Evolutionary conservation across 2,797 vertebrate species (phyloP), one percentile per base, ranked within the genome.

Genomic region (Hippocampus kuda): DNA sequence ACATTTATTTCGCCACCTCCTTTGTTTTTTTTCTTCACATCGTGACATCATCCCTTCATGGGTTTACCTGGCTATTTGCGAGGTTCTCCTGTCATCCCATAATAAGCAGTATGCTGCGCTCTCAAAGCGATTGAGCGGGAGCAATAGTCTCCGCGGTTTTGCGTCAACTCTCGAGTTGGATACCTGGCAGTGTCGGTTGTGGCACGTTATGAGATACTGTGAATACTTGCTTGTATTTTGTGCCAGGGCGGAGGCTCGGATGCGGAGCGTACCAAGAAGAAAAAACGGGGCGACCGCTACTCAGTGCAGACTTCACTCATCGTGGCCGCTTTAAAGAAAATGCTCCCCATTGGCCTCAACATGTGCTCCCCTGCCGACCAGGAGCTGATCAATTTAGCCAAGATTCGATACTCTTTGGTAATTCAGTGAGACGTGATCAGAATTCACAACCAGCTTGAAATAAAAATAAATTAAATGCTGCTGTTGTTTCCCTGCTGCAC

Each of bases 321-420:
- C 34, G 95, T 98, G 74, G 96, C 96, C 61, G 93, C 95, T 0
- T 86, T 98, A 49, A 98, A 98, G 91, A 98, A 98, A 91, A 95
- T 98, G 95, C 87, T 98, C 22, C 96, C 96, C 70, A 95, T 98
- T 0, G 96, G 96, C 66, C 91, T 98, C 75, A 98, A 98, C 88
- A 98, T 98, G 95, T 98, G 96, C 84, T 95, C 95, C 0, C 95
- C 95, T 11, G 94, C 93, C 0, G 95, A 98, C 83, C 95, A 98
- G 82, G 95, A 98, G 75, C 93, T 98, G 68, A 95, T 97, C 83
- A 84, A 80, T 53, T 22, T 94, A 86, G 95, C 95, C 86, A 98
- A 98, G 89, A 90, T 89, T 53, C 91, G 95, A 85, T 98, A 98
- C 24, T 92, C 94, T 49, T 85, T 98, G 94, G 95, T 98, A 91